Evolutionary conservation across 2,888 invertebrate genomes (phyloP).

Genomic region (Noctuana brunneofusca): DNA sequence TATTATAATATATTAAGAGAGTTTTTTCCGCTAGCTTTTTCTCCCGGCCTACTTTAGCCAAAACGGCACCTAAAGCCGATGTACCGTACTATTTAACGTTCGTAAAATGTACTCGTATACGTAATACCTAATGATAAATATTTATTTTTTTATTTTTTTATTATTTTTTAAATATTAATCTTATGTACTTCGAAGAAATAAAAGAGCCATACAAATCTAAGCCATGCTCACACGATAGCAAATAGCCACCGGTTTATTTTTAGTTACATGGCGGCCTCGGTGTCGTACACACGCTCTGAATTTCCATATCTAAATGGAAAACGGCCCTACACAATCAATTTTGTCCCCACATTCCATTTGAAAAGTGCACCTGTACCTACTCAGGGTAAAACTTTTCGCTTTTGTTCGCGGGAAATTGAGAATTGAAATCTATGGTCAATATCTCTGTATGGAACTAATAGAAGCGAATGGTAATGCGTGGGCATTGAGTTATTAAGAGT

Average conservation of each 20-base stretch:
- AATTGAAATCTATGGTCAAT: constrained; percentile 55
- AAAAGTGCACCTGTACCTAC: constrained; percentile 73
- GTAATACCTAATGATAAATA: no score
- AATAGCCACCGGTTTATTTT: constrained; percentile 54
- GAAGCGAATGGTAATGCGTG: constrained; percentile 7
- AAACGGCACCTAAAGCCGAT: no score
- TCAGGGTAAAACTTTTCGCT: constrained; percentile 62
- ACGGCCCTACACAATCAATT: constrained; percentile 77
- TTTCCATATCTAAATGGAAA: constrained; percentile 82
- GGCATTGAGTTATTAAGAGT: not conserved
- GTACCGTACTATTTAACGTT: no score
- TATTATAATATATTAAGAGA: no score
- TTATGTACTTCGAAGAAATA: not conserved
- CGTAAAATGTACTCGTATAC: no score
- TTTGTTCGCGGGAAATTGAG: constrained; percentile 57
- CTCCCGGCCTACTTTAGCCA: no score
- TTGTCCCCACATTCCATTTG: constrained; percentile 73
- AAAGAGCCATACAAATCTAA: constrained; percentile 29
- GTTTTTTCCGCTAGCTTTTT: no score
- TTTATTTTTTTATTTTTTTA: no score
- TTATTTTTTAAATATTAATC: no score
- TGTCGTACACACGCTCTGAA: constrained; percentile 68
- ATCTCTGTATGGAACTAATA: constrained; percentile 29
- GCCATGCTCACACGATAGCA: constrained; percentile 24
- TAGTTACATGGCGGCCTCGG: constrained; percentile 52